Evolutionary conservation across 1,140 invertebrate genomes (phyloP).

Genomic region (Platyscapa corneri): DNA sequence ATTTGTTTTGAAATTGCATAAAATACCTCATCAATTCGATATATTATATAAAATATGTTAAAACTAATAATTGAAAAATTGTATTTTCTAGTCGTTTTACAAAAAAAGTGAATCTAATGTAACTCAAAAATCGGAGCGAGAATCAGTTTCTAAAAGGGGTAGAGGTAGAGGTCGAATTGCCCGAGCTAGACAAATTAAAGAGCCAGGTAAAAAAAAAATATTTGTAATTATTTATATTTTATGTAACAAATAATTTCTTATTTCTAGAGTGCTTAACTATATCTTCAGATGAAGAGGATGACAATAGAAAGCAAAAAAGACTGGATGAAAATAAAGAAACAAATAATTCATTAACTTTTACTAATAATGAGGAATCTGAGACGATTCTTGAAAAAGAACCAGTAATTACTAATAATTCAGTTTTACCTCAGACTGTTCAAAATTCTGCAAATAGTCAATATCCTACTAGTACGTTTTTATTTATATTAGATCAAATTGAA

Average conservation of each 20-base stretch:
- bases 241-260: background rate
- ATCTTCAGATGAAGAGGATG: slow-evolving; percentile 72
- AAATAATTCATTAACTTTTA: slow-evolving; percentile 30
- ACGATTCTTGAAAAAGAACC: slow-evolving; percentile 74
- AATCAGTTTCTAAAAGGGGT: slow-evolving; percentile 51
- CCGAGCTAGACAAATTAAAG: slow-evolving; percentile 59
- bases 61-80: slow-evolving; percentile 6
- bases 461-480: slow-evolving; percentile 8
- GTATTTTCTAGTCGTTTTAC: slow-evolving; percentile 63
- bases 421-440: background rate
- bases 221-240: background rate
- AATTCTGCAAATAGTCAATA: slow-evolving; percentile 16
- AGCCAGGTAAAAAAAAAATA: slow-evolving; percentile 61
- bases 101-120: slow-evolving; percentile 57
- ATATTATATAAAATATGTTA: background rate
- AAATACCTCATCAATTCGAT: background rate
- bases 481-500: background rate
- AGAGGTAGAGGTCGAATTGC: slow-evolving; percentile 54
- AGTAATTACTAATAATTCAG: slow-evolving; percentile 66
- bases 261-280: slow-evolving; percentile 69
- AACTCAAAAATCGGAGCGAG: slow-evolving; percentile 22
- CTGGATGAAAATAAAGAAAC: slow-evolving; percentile 51
- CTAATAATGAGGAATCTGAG: slow-evolving; percentile 58
- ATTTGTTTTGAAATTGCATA: slow-evolving; percentile 40
- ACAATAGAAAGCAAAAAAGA: slow-evolving; percentile 53